Base-by-base conservation (phyloP, 2,888 invertebrate species). In the Sphaerophoria taeniata region DNA sequence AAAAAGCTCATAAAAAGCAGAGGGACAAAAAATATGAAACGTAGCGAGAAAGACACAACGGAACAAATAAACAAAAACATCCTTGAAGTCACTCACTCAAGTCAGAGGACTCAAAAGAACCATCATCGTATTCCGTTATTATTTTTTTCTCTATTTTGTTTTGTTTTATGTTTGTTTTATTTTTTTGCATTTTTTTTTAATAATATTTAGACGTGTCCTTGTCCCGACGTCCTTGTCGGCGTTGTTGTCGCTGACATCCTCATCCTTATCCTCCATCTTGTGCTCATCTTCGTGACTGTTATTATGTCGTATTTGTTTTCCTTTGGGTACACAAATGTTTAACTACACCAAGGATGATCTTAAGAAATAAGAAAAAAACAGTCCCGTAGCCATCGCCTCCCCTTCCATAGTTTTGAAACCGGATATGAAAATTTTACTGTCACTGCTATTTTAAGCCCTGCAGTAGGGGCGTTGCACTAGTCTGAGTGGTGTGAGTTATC, bases 161-260 rank as follows among this genome's bases (percentile, higher is more conserved):
- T 79, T 80, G 81, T 76, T 84, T 43, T 39, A 9, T 60, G 5
- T 60, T 60, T 12, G 6, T 51, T 36, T 67, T 33, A 34, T 49
- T 49, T 55, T 0, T 31, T 43, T 11, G 1, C 12, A 12, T 43
- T 70, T 67, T 51, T 2, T 67, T 47, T 39, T 43, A 55, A 85
- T 76, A 85, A 85, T 85, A 85, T 85, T 85, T 85, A 81, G 81
- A 85, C 81, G 85, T 85, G 85, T 85, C 85, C 85, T 85, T 85
- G 85, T 76, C 76, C 24, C 81, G 65, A 70, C 67, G 49, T 76
- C 76, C 58, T 63, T 53, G 71, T 45, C 74, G 74, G 56, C 63
- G 56, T 69, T 53, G 51, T 73, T 67, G 80, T 79, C 80, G 49
- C 45, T 80, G 65, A 75, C 79, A 70, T 74, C 79, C 51, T 83